A percentile compares a stretch with the other conserved stretches of the same genome.
Conservation (phyloP, 2,888 invertebrate species). For the Oxycera nigricornis region DNA sequence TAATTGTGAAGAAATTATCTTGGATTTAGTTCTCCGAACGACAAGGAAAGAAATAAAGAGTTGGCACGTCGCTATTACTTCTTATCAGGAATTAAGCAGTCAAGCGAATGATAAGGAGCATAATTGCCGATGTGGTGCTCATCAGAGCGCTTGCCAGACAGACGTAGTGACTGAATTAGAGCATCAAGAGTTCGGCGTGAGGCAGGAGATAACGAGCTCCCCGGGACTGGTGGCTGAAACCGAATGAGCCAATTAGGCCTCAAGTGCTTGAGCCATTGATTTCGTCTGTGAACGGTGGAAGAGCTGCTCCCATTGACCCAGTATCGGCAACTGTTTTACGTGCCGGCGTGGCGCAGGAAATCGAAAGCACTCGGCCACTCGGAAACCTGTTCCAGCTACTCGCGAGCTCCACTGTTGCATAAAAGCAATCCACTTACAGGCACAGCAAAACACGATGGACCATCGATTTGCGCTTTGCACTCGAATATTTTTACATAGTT, state of each 20-base stretch:
- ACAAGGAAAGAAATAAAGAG: background rate
- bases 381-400: background rate
- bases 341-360: background rate
- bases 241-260: background rate
- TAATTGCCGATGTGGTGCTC: background rate
- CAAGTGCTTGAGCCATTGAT: constrained; percentile 15
- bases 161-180: too few relatives aligned
- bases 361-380: background rate
- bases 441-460: background rate
- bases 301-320: constrained; percentile 12
- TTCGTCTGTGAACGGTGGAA: background rate
- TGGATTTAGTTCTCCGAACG: background rate
- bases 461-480: background rate
- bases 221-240: background rate
- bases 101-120: background rate
- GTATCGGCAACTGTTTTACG: background rate
- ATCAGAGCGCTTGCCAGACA: background rate
- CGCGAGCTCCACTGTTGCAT: constrained; percentile 1
- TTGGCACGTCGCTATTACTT: background rate
- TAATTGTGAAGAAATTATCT: background rate
- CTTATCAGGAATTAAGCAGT: background rate
- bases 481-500: constrained; percentile 25
- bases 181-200: too few relatives aligned
- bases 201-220: too few relatives aligned
- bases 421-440: background rate